These are phyloP conservation scores for Harpegnathos saltator DNA, from an alignment of 1,140 invertebrate species.

Conservation along the genomic window DNA sequence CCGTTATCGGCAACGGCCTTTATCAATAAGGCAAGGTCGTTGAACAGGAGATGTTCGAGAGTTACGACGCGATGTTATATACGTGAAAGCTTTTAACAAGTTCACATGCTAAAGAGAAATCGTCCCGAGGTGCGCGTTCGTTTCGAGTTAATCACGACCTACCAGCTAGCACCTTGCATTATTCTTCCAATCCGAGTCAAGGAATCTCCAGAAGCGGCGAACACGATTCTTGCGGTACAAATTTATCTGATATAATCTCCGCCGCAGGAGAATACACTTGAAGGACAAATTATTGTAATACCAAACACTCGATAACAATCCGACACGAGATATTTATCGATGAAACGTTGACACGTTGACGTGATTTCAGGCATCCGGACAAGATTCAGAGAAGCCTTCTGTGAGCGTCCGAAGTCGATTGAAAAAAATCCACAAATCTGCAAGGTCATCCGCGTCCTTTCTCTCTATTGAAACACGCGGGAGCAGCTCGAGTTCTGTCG, in stretches of 20 bases:
- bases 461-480: constrained; percentile 28
- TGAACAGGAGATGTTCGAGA: constrained; percentile 20
- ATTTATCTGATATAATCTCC: constrained; percentile 5
- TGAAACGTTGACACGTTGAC: constrained; percentile 26
- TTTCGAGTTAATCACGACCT: neutral
- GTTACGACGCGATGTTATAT: neutral
- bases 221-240: neutral
- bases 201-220: neutral
- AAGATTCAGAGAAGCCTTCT: constrained; percentile 64
- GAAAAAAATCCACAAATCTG: constrained; percentile 54
- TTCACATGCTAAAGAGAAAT: neutral
- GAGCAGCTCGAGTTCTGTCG: neutral
- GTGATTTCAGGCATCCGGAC: constrained; percentile 52
- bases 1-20: constrained; percentile 55
- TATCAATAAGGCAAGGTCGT: constrained; percentile 58
- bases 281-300: constrained; percentile 19
- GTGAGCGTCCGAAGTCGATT: constrained; percentile 72
- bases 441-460: constrained; percentile 25
- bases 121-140: neutral
- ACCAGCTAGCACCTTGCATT: neutral
- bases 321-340: constrained; percentile 58
- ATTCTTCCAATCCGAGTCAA: neutral
- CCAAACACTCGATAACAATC: constrained; percentile 71
- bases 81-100: neutral
- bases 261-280: neutral